These are phyloP conservation scores for Caenorhabditis zanzibari DNA, from an alignment of 2,888 invertebrate species.

Conservation along the genomic window DNA sequence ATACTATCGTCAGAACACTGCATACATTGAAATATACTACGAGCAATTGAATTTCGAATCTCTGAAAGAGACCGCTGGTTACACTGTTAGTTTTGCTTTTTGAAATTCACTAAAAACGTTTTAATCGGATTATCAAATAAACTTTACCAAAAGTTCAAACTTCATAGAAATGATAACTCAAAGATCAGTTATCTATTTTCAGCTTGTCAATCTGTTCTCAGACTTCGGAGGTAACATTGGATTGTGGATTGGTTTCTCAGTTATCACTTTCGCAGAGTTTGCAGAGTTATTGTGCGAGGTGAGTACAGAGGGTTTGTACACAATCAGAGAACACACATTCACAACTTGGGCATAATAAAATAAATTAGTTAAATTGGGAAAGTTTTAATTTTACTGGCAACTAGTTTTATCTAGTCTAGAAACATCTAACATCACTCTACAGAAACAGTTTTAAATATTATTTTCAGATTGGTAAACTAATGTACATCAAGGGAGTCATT, in stretches of 20 bases:
- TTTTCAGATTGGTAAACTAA: slow-evolving; percentile 51
- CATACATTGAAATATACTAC: slow-evolving; percentile 83
- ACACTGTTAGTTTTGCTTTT: slow-evolving; percentile 76
- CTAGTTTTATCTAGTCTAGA: no score
- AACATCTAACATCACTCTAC: no score
- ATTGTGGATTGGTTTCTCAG: slow-evolving; percentile 83
- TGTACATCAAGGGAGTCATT: slow-evolving; percentile 40
- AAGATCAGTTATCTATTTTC: slow-evolving; percentile 47
- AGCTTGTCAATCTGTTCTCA: slow-evolving; percentile 83
- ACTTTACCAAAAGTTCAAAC: slow-evolving; percentile 36
- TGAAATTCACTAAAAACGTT: slow-evolving; percentile 6
- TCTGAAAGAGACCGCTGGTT: slow-evolving; percentile 83
- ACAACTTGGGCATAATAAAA: no score
- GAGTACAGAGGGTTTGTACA: background rate
- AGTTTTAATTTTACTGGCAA: no score
- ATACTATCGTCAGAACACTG: slow-evolving; percentile 82
- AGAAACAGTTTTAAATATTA: background rate
- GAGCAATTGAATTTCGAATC: slow-evolving; percentile 83
- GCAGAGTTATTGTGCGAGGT: slow-evolving; percentile 72
- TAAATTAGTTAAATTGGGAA: no score
- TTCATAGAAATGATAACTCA: slow-evolving; percentile 22
- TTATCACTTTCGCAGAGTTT: slow-evolving; percentile 76
- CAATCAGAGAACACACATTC: background rate
- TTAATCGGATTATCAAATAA: slow-evolving; percentile 24
- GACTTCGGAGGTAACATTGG: slow-evolving; percentile 84